Conservation (phyloP, 2,888 invertebrate species). For the Cryptosula pallasiana region DNA sequence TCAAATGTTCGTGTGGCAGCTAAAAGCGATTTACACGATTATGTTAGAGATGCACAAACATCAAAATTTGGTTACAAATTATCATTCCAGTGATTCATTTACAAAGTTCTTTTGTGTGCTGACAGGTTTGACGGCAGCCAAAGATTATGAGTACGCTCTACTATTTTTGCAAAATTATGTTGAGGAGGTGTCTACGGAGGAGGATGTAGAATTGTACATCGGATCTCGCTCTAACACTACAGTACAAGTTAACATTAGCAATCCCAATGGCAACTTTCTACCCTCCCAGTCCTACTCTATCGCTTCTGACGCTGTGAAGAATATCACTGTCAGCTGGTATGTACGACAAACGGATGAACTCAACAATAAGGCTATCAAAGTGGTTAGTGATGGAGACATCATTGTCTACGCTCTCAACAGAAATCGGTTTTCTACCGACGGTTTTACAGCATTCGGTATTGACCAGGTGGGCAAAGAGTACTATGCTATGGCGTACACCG, state of each 20-base stretch:
- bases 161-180: neutral
- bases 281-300: neutral
- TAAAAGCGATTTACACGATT: too few relatives aligned
- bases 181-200: neutral
- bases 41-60: too few relatives aligned
- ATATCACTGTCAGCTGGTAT: neutral
- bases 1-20: too few relatives aligned
- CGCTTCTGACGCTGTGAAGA: neutral
- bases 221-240: neutral
- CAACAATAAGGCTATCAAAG: neutral
- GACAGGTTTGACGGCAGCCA: too few relatives aligned
- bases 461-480: constrained; percentile 9
- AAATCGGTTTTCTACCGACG: constrained; percentile 5
- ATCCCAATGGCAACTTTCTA: constrained; percentile 4
- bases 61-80: too few relatives aligned
- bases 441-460: constrained; percentile 14
- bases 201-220: constrained; percentile 13
- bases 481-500: constrained; percentile 8
- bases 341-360: neutral
- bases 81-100: too few relatives aligned
- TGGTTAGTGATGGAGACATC: neutral
- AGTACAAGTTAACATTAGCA: neutral
- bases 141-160: constrained; percentile 1
- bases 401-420: constrained; percentile 17
- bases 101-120: too few relatives aligned